Base-by-base conservation (phyloP, 2,797 vertebrate species). In the Platyrinchus mystaceus region DNA sequence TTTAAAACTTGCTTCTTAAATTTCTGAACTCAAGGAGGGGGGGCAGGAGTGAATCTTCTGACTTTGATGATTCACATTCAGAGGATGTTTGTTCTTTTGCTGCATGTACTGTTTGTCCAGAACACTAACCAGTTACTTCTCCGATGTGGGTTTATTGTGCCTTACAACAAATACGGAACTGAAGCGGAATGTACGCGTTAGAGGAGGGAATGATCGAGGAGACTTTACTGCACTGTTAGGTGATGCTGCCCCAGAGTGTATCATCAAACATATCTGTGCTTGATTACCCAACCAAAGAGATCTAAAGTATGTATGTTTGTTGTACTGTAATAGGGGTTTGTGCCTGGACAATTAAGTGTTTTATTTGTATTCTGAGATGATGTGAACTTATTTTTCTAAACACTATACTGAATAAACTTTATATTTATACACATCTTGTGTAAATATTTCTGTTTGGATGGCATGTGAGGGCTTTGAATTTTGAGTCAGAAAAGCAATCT, bases 381-480 rank as follows among this genome's bases (percentile, higher is more conserved):
- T 99, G 98, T 99, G 98, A 99, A 99, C 99, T 99, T 99, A 99
- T 99, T 99, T 99, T 99, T 99, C 99, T 99, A 99, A 98, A 98
- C 98, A 98, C 98, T 98, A 98, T 99, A 98, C 98, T 99, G 98
- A 99, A 99, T 99, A 99, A 99, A 99, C 98, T 99, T 99, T 99
- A 99, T 99, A 99, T 99, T 99, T 99, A 99, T 99, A 99, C 98
- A 98, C 98, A 98, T 58, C 69, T 95, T 87, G 85, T 92, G 92
- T 84, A 91, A 96, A 41, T 86, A 68, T 58, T 80, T 96, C 73
- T 88, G 1, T 90, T 47, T 75, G 39, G 27, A 22, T 84, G 14
- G 34, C 26, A 1, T 10, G 28, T 9, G 21, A 36, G 39, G 58
- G 18, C 78, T 84, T 87, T 67, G 63, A 68, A 37, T 55, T 47